Conservation (phyloP, 2,113 vertebrate genomes). For the Ictalurus punctatus region DNA sequence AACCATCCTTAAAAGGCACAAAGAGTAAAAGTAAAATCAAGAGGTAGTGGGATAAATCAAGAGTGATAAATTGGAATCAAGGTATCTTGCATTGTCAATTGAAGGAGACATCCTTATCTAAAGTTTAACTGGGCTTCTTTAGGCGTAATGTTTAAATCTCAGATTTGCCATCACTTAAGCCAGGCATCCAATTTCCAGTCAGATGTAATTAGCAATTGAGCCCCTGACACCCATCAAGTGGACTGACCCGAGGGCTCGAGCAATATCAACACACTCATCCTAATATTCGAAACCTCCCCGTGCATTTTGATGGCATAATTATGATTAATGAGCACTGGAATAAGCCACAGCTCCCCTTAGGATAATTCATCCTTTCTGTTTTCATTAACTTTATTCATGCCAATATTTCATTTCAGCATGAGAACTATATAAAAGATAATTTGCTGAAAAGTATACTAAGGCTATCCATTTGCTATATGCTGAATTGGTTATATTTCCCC, state of each 20-base stretch:
- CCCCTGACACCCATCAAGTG: conserved; percentile 48
- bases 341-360: conserved; percentile 55
- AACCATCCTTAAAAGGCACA: neutral
- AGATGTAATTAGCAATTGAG: conserved; percentile 47
- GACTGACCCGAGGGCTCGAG: conserved; percentile 37
- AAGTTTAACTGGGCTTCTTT: conserved; percentile 29
- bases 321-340: conserved; percentile 65
- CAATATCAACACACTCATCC: conserved; percentile 61
- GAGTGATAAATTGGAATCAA: conserved; percentile 2
- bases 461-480: neutral
- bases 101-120: neutral
- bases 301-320: conserved; percentile 73
- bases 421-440: conserved; percentile 45
- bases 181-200: conserved; percentile 43
- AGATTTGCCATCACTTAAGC: conserved; percentile 39
- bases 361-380: conserved; percentile 51
- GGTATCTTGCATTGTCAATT: neutral
- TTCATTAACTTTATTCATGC: conserved; percentile 28
- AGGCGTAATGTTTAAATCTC: conserved; percentile 28
- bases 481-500: conserved; percentile 12
- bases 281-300: conserved; percentile 64
- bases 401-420: conserved; percentile 42
- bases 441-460: neutral
- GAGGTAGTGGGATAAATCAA: neutral
- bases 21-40: neutral